Evolutionary conservation across 2,888 invertebrate genomes (phyloP).

Genomic region (Heliconius erato): DNA sequence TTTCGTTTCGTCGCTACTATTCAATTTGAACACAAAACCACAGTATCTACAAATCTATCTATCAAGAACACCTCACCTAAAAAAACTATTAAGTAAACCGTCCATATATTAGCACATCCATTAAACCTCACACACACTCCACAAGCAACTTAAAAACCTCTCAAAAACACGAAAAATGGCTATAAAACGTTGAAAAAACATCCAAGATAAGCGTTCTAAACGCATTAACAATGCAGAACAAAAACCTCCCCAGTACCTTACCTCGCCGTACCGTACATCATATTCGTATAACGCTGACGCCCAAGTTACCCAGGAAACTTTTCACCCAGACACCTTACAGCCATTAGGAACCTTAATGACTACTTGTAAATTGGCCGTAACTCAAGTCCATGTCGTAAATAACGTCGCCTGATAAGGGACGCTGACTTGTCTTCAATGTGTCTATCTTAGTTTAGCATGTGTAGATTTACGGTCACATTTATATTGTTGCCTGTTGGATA

Average conservation of each 20-base stretch:
- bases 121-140: neutral
- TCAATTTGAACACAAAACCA: neutral
- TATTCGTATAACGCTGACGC: conserved; percentile 67
- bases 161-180: neutral
- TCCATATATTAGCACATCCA: neutral
- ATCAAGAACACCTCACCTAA: neutral
- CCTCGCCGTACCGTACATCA: conserved; percentile 53
- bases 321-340: conserved; percentile 81
- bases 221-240: conserved; percentile 50
- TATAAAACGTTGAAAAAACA: conserved; percentile 23
- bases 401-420: conserved; percentile 82
- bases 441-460: conserved; percentile 82
- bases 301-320: conserved; percentile 72
- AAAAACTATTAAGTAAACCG: neutral
- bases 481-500: conserved; percentile 54
- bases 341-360: conserved; percentile 85
- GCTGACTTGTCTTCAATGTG: conserved; percentile 81
- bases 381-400: conserved; percentile 81
- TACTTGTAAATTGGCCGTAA: conserved; percentile 86
- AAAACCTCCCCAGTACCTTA: conserved; percentile 34
- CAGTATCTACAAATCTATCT: neutral
- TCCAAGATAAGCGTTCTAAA: conserved; percentile 32
- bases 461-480: conserved; percentile 70
- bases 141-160: neutral
- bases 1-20: no score